Evolutionary conservation across 2,797 vertebrate genomes (phyloP).

Genomic region (Syngnathus acus): DNA sequence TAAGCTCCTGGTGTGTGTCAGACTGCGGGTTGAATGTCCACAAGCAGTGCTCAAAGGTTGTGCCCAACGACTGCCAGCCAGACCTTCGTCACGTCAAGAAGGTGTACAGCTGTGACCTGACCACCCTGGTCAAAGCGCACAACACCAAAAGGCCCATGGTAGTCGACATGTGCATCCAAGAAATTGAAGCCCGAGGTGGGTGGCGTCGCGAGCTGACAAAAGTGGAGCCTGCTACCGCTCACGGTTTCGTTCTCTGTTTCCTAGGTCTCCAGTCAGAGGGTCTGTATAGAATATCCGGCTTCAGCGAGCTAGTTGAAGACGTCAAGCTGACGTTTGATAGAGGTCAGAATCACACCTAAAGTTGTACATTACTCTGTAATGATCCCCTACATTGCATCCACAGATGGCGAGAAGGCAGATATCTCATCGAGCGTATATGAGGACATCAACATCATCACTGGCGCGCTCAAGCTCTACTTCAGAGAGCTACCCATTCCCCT

Average conservation of each 20-base stretch:
- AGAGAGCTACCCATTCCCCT: slow-evolving; percentile 97
- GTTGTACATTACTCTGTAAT: too few species aligned
- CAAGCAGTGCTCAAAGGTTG: slow-evolving; percentile 98
- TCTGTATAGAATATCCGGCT: slow-evolving; percentile 95
- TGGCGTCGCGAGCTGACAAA: background rate
- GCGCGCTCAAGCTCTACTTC: slow-evolving; percentile 98
- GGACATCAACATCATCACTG: slow-evolving; percentile 99
- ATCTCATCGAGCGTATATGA: slow-evolving; percentile 94
- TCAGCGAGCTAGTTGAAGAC: slow-evolving; percentile 97
- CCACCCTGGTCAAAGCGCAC: slow-evolving; percentile 94
- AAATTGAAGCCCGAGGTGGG: slow-evolving; percentile 95
- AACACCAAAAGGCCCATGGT: slow-evolving; percentile 97
- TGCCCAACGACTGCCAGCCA: slow-evolving; percentile 97
- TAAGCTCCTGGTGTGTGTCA: slow-evolving; percentile 36
- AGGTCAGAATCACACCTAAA: slow-evolving; percentile 66
- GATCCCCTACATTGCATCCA: background rate
- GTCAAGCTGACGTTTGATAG: slow-evolving; percentile 97
- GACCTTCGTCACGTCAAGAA: slow-evolving; percentile 99
- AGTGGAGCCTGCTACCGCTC: background rate
- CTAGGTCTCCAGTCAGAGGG: slow-evolving; percentile 95
- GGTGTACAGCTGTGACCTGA: slow-evolving; percentile 98
- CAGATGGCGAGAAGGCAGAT: slow-evolving; percentile 96
- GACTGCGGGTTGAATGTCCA: slow-evolving; percentile 98
- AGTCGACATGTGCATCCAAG: slow-evolving; percentile 98
- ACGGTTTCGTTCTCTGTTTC: slow-evolving; percentile 6